Evolutionary conservation across 2,113 vertebrate species (phyloP), one percentile per base, ranked within the genome.

Genomic region (Cacatua alba): DNA sequence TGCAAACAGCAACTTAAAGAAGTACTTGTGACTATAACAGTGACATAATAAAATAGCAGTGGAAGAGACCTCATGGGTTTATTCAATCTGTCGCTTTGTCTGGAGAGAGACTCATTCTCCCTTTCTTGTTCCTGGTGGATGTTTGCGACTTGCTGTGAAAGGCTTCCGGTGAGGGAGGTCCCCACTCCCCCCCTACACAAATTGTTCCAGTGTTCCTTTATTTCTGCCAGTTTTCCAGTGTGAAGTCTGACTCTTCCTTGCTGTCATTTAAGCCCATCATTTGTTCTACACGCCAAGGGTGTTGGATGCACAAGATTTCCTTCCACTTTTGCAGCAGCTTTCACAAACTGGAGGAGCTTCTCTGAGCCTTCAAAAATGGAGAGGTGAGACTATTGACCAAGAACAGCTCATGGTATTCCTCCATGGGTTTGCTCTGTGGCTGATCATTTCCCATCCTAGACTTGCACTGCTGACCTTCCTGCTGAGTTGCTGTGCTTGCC

Each of bases 361-460:
- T 33, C 16, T 23, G 49, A 46, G 31, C 23, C 29, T 49, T 81
- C 48, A 35, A 51, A 81, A 77, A 51, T 3, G 13, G 26, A 20
- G 55, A 89, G 31, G 26, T 2, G 6, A 81, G 72, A 49, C 26
- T 74, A 25, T 20, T 13, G 39, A 48, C 63, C 62, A 63, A 59
- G 43, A 9, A 44, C 51, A 59, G 46, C 23, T 83, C 59, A 5
- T 4, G 5, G 37, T 57, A 33, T 7, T 57, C 19, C 17, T 80
- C 46, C 5, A 1, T 7, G 24, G 14, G 4, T 53, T 82, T 87
- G 18, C 19, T 63, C 17, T 0, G 0, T 13, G 72, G 29, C 49
- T 74, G 37, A 4, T 84, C 11, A 21, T 13, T 48, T 16, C 12
- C 6, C 14, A 37, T 14, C 23, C 24, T 63, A 44, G 33, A 44